A percentile compares a stretch with the other conserved stretches of the same genome.
phyloP scores from a whole-genome alignment of 2,797 vertebrate species.

The Anas georgica region DNA sequence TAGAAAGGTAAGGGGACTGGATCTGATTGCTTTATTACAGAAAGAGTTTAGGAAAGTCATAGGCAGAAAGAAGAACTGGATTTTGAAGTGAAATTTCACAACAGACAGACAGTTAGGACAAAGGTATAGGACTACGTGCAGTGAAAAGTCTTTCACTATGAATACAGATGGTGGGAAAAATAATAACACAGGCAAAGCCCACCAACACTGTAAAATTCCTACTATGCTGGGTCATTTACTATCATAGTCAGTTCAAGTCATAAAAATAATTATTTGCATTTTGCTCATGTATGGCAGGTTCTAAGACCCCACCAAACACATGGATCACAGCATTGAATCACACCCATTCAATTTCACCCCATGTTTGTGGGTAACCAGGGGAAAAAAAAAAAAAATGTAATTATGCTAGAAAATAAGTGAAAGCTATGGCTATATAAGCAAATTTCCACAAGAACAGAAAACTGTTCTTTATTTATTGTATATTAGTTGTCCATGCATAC shows the following conservation, averaged over 20 bases:
- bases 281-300: not conserved
- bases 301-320: not conserved
- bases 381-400: not conserved
- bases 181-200: not conserved
- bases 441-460: not conserved
- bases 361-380: fast-evolving
- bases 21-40: not conserved
- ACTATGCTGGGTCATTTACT: not conserved
- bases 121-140: not conserved
- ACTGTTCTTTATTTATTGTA: not conserved
- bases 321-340: not conserved
- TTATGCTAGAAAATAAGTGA: not conserved
- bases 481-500: not conserved
- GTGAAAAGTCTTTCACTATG: not conserved
- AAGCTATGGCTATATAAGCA: not conserved
- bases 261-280: not conserved
- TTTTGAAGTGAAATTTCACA: not conserved
- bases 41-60: not conserved
- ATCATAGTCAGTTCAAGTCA: not conserved
- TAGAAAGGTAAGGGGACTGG: not conserved
- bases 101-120: not conserved
- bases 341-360: not conserved
- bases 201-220: not conserved
- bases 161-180: not conserved
- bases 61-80: not conserved